Evolutionary conservation across 2,797 vertebrate genomes (phyloP).

Genomic region (Amblyopsis hoosieri): DNA sequence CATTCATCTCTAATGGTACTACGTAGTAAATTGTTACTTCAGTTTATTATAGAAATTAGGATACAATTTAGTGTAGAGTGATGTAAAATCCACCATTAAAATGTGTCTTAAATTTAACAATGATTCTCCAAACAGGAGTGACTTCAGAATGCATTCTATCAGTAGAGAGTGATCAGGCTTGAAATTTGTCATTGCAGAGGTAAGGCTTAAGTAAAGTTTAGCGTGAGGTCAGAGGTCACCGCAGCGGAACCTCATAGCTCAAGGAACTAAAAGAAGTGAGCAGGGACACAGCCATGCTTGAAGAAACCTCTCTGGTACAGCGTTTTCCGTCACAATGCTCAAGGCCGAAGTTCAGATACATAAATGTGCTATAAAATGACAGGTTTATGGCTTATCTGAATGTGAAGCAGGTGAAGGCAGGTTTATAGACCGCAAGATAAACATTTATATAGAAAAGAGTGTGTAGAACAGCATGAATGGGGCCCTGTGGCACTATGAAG

Average conservation of each 20-base stretch:
- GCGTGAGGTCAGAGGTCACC: constrained; percentile 54
- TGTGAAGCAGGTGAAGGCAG: constrained; percentile 57
- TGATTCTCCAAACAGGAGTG: too few species aligned
- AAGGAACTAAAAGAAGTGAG: constrained; percentile 34
- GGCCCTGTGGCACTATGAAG: constrained; percentile 36
- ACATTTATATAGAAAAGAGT: constrained; percentile 33
- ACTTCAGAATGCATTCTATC: too few species aligned
- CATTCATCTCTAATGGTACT: too few species aligned
- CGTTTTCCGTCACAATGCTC: constrained; percentile 51
- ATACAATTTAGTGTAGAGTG: too few species aligned
- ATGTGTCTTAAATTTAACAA: too few species aligned
- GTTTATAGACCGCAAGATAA: constrained; percentile 37
- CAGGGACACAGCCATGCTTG: constrained; percentile 55
- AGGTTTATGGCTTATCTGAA: constrained; percentile 61
- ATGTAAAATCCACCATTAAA: too few species aligned
- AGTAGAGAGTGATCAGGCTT: too few species aligned
- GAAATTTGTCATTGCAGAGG: too few species aligned
- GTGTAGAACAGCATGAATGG: constrained; percentile 27
- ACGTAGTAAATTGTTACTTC: too few species aligned
- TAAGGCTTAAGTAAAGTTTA: too few species aligned
- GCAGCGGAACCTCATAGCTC: constrained; percentile 29
- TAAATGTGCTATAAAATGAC: constrained; percentile 52
- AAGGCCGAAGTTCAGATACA: constrained; percentile 50
- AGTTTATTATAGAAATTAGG: too few species aligned
- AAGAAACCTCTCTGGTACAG: constrained; percentile 35